phyloP scores from a whole-genome alignment of 2,113 vertebrate species.

The Cricetomys ansorgei region DNA sequence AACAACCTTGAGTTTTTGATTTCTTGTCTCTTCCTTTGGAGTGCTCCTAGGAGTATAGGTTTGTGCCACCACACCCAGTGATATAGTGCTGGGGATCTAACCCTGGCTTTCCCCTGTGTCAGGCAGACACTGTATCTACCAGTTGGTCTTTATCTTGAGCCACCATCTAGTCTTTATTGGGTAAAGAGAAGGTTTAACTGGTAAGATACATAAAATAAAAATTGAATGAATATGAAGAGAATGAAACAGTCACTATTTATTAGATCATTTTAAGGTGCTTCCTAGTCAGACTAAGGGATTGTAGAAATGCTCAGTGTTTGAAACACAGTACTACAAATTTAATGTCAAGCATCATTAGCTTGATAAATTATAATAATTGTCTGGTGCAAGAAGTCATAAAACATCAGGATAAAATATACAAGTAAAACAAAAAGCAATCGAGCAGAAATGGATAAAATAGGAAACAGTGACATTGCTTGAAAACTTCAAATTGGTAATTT shows the following conservation, averaged over 20 bases:
- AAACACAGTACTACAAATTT: not conserved
- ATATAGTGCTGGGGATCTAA: not conserved
- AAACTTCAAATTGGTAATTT: not conserved
- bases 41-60: too few relatives aligned
- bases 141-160: not conserved
- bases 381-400: conserved; percentile 6
- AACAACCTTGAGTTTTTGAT: not conserved
- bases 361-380: not conserved
- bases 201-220: conserved; percentile 17
- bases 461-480: not conserved
- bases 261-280: not conserved
- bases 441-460: conserved; percentile 8
- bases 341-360: not conserved
- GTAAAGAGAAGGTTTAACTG: not conserved
- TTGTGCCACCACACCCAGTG: not conserved
- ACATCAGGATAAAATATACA: not conserved
- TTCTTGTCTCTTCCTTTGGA: not conserved
- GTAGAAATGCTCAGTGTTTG: conserved; percentile 3
- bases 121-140: not conserved
- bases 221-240: not conserved
- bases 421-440: not conserved
- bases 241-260: not conserved
- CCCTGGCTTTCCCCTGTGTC: not conserved
- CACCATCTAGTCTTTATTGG: not conserved
- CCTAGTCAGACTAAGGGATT: not conserved